Conservation (phyloP, 92 coral and sea anemone species). For the Plumapathes pennacea region DNA sequence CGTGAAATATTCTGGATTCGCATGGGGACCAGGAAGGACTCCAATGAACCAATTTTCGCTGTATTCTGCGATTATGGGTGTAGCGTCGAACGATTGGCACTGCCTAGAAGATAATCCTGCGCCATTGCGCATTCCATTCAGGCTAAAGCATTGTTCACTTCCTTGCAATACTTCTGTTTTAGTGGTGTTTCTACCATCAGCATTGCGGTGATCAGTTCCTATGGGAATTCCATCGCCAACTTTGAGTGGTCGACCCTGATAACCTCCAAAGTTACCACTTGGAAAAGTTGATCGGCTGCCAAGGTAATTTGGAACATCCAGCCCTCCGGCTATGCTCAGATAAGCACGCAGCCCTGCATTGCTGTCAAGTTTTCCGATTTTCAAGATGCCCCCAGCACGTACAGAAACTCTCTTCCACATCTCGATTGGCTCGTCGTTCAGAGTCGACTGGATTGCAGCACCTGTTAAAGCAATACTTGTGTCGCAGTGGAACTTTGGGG, state of each 20-base stretch:
- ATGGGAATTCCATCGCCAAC: constrained; percentile 33
- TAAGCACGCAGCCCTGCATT: constrained; percentile 43
- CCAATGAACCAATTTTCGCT: constrained; percentile 48
- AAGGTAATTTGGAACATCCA: constrained; percentile 55
- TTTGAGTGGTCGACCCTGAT: constrained; percentile 50
- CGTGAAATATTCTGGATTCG: constrained; percentile 61
- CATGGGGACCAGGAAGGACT: constrained; percentile 71
- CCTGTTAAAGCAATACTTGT: constrained; percentile 47
- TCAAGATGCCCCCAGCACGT: constrained; percentile 16
- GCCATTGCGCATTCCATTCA: too few species aligned
- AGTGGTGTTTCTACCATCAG: not conserved
- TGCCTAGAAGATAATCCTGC: too few species aligned
- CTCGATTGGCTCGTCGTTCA: constrained; percentile 20
- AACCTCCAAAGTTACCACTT: constrained; percentile 51
- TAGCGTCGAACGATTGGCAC: too few species aligned
- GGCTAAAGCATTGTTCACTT: not conserved
- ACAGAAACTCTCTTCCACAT: constrained; percentile 44
- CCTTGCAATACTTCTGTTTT: not conserved
- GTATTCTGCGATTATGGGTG: constrained; percentile 24
- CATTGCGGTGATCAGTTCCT: constrained; percentile 2
- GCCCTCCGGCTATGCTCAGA: constrained; percentile 44
- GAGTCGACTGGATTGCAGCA: constrained; percentile 30
- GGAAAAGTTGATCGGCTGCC: constrained; percentile 62
- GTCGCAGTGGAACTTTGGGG: constrained; percentile 34
- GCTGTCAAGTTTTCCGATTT: constrained; percentile 34